Base-by-base conservation (phyloP, 2,797 vertebrate species). In the Denticeps clupeoides region DNA sequence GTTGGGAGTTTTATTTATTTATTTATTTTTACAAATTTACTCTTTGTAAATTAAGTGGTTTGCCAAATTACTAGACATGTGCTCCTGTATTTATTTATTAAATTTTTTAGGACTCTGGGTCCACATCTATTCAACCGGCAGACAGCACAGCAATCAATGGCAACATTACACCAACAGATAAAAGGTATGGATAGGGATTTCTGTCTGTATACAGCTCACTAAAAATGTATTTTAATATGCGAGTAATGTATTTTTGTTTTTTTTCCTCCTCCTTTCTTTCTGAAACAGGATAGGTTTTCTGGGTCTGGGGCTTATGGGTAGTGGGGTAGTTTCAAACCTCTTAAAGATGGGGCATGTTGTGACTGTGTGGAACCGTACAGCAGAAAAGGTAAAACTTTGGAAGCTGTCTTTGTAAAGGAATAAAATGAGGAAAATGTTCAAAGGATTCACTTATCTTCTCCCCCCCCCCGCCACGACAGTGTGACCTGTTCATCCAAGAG, bases 351-450 rank as follows among this genome's bases (percentile, higher is more conserved):
- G 94, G 35, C 95, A 99, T 45, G 84, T 91, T 0, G 94, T 99
- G 56, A 99, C 93, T 0, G 95, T 99, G 63, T 99, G 95, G 94
- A 99, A 97, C 75, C 85, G 94, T 67, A 99, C 95, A n/a, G 94
- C 91, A 1, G 93, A 98, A 69, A 99, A 99, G 88, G 95, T 97
- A 76, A 19, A n/a, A 22, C 6, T 15, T 26, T 13, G 11, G 42
- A 29, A 7, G 11, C 40, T 21, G 11, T 41, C 15, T n/a, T 38
- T 18, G 8, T n/a, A 10, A n/a, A n/a, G n/a, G n/a, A n/a, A n/a
- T n/a, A n/a, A n/a, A n/a, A n/a, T n/a, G n/a, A n/a, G n/a, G n/a
- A n/a, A n/a, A n/a, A n/a, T n/a, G n/a, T n/a, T n/a, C n/a, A n/a
- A n/a, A n/a, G n/a, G n/a, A n/a, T n/a, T n/a, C n/a, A n/a, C 38